Percentiles rank a stretch among this genome's conserved stretches.
Evolutionary conservation across 2,888 invertebrate species (phyloP).

Genomic region (Masnerella sp.): DNA sequence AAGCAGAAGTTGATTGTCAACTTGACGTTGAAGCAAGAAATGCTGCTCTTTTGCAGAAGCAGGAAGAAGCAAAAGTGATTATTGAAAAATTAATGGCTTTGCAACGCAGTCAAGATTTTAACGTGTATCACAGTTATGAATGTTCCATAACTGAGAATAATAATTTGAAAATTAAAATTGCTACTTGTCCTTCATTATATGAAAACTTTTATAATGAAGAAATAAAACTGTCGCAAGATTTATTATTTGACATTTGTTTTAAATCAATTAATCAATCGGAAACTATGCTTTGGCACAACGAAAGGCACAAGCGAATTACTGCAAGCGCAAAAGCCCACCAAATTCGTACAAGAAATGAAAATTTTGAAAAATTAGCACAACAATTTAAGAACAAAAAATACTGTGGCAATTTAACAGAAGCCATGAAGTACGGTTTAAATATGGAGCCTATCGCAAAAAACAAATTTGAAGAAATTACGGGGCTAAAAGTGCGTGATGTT

Average conservation of each 20-base stretch:
- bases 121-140: neutral
- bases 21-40: neutral
- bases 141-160: neutral
- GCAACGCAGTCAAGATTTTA: neutral
- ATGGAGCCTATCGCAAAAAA: constrained; percentile 7
- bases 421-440: constrained; percentile 4
- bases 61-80: neutral
- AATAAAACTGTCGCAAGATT: neutral
- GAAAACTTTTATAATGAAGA: constrained; percentile 1
- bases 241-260: neutral
- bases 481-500: neutral
- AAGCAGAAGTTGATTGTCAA: no score
- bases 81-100: neutral
- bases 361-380: constrained; percentile 1
- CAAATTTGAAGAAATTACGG: neutral
- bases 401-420: constrained; percentile 7
- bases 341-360: neutral
- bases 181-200: neutral
- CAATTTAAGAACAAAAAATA: neutral
- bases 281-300: constrained; percentile 7
- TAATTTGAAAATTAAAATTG: neutral
- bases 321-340: constrained; percentile 1
- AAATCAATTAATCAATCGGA: constrained; percentile 2
- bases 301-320: constrained; percentile 2
- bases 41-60: neutral